Evolutionary conservation across 1,140 invertebrate genomes (phyloP), one percentile per base, ranked within the genome.

Genomic region (Drosophila malerkotliana): DNA sequence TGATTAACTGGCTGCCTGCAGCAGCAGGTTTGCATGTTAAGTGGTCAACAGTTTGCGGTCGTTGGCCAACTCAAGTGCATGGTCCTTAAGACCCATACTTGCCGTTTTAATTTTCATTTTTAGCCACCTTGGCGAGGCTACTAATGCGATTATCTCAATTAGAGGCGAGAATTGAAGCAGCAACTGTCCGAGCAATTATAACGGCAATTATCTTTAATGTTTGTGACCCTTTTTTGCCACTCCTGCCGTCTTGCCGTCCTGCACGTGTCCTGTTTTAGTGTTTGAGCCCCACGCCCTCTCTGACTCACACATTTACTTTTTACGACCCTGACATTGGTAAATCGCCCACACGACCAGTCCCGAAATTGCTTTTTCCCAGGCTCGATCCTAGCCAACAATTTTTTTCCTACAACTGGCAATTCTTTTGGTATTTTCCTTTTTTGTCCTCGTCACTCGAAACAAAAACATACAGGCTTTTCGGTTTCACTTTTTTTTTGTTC

Each of bases 191-290:
- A 28, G 71, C 82, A 87, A 85, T 85, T 85, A 85, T 81, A 78
- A 75, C 72, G 41, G 61, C 83, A 82, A 85, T 85, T 87, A 87
- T 72, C 73, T 85, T 85, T 87, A 88, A 85, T 85, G 79, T 55
- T 15, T 63, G 57, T 63, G 71, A 72, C 69, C 82, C 78, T 87
- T 85, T 82, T 68, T 44, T 21, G 51, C 68, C 59, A 61, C 63
- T 66, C 41, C 47, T 55, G 57, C 74, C 49, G 51, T 53, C 77
- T 49, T 54, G 61, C 78, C 49, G 51, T 53, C 77, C 53, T 54
- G 61, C 78, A 82, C 81, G 82, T 84, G 67, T 69, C 44, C 52
- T 47, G 64, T 15, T n/a, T 67, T 66, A 44, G 60, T 26, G 21
- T 24, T 41, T 14, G 0, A 10, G n/a, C 30, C 15, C 15, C 8